Base-by-base conservation (phyloP, 2,797 vertebrate species). In the Acrossocheilus wenchowensis region DNA sequence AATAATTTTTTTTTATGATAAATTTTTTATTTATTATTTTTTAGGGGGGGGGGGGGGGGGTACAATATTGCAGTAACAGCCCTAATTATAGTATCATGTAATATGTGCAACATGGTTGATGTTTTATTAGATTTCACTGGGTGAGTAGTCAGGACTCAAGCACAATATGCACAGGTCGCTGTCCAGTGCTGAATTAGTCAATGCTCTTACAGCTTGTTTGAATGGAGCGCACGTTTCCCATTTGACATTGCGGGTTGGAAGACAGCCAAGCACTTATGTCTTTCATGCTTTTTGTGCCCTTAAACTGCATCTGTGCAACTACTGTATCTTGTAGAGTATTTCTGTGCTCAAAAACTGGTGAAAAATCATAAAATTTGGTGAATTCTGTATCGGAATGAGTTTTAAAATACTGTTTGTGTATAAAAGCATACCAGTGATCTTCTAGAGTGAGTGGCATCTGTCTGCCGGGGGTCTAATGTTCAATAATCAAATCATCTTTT, bases 181-280 rank as follows among this genome's bases (percentile, higher is more conserved):
- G 87, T 88, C 81, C 89, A 39, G 81, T 48, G 86, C 83, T 87
- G 87, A 88, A 88, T 43, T 19, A 17, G 6, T 26, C n/a, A 48
- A n/a, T 3, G 26, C 9, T 81, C 17, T 9, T 74, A 17, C 6
- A 15, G 60, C 82, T 83, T 43, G 80, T 87, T 89, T 73, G 78
- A 83, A 93, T 91, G 89, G 89, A 78, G 39, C 15, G 75, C 92
- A 93, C 90, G 91, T 93, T 90, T 89, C 52, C 75, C 4, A 62
- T 91, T 91, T 94, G 94, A 95, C 94, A 93, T 95, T 94, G 94
- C 54, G 88, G 88, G 64, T 30, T 95, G 94, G 94, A 92, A 77
- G 48, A 6, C 68, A 79, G 93, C 95, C 94, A 92, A 89, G 66
- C 66, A 34, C 21, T 83, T 34, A 36, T 64, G 39, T 68, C 64